Evolutionary conservation across 2,888 invertebrate species (phyloP).

Genomic region (Tanytarsus gracilentus): DNA sequence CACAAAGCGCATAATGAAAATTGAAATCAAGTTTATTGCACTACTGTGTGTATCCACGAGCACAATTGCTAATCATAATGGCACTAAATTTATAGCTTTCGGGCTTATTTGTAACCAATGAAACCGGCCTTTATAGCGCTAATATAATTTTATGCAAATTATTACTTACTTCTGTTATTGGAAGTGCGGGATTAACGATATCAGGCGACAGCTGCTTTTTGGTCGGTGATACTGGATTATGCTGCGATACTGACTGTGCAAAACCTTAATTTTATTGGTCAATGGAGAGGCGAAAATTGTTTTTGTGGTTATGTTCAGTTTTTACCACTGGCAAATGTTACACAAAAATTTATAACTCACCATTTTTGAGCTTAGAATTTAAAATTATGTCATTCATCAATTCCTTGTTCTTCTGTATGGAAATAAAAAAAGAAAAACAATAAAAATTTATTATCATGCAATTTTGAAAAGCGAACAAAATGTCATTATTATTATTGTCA

Average conservation of each 20-base stretch:
- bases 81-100: too few species aligned
- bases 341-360: constrained; percentile 44
- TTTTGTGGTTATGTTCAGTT: too few species aligned
- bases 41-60: too few species aligned
- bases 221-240: constrained; percentile 46
- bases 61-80: too few species aligned
- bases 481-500: too few species aligned
- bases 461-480: background rate
- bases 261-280: too few species aligned
- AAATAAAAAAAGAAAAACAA: constrained; percentile 33
- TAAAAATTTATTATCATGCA: background rate
- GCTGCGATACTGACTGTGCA: constrained; percentile 44
- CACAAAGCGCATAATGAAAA: too few species aligned
- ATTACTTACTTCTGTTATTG: constrained; percentile 54
- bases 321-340: too few species aligned
- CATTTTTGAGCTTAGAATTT: constrained; percentile 57
- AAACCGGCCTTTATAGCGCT: too few species aligned
- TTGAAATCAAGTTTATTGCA: too few species aligned
- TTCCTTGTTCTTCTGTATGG: constrained; percentile 66
- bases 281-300: too few species aligned
- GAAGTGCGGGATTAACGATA: constrained; percentile 56
- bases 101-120: too few species aligned
- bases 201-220: constrained; percentile 52
- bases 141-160: constrained; percentile 26
- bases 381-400: constrained; percentile 63